phyloP scores from a whole-genome alignment of 2,888 invertebrate species.

The Catocala fraxini region DNA sequence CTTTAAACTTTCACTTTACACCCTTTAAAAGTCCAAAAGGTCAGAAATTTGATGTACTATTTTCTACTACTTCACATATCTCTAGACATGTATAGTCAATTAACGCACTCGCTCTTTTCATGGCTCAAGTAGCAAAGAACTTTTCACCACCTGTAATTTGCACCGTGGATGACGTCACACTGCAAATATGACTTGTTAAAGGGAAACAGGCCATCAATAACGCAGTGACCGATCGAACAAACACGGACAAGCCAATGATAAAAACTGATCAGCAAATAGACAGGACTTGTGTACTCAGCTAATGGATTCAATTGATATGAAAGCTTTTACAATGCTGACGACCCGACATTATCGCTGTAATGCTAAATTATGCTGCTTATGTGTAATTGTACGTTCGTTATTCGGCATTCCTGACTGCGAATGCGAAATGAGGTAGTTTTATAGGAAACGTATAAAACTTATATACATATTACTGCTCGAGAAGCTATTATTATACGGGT shows the following conservation, averaged over 20 bases:
- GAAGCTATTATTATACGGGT: too few species aligned
- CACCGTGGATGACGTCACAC: conserved; percentile 57
- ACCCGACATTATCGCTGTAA: conserved; percentile 73
- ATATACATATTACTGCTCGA: too few species aligned
- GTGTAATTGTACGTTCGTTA: conserved; percentile 40
- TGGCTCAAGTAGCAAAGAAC: conserved; percentile 45
- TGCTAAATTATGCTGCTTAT: conserved; percentile 66
- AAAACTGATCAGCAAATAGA: conserved; percentile 87
- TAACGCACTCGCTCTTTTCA: conserved; percentile 24
- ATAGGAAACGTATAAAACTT: too few species aligned
- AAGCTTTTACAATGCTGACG: conserved; percentile 86
- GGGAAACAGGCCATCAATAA: conserved; percentile 84
- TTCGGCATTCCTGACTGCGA: too few species aligned
- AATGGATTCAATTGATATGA: conserved; percentile 88
- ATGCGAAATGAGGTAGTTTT: too few species aligned
- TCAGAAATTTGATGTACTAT: too few species aligned
- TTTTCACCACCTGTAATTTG: conserved; percentile 54
- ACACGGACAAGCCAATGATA: conserved; percentile 85
- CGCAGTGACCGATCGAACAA: conserved; percentile 85
- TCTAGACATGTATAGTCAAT: too few species aligned
- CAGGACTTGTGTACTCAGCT: conserved; percentile 85
- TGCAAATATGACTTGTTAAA: conserved; percentile 62
- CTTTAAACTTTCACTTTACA: too few species aligned
- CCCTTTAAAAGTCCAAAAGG: too few species aligned
- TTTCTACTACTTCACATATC: too few species aligned